A percentile compares a stretch with the other conserved stretches of the same genome.
Evolutionary conservation across 2,888 invertebrate genomes (phyloP).

Genomic region (Malthinus seriepunctatus): DNA sequence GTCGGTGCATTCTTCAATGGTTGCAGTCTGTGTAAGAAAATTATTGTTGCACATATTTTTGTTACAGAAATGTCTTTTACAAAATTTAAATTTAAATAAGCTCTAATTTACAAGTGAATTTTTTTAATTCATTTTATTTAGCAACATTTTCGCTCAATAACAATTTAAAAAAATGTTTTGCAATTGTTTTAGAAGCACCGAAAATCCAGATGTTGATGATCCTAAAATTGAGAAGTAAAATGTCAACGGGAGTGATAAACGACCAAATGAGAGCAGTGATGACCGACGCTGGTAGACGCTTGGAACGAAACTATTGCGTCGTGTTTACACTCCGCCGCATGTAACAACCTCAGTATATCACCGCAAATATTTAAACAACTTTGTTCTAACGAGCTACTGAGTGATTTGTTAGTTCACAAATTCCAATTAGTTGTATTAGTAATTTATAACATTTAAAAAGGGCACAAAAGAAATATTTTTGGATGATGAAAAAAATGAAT

Average conservation of each 20-base stretch:
- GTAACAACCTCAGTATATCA: conserved; percentile 32
- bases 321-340: conserved; percentile 33
- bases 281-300: conserved; percentile 28
- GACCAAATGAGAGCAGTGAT: conserved; percentile 21
- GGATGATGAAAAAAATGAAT: conserved; percentile 13
- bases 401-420: conserved; percentile 38
- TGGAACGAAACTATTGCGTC: conserved; percentile 20
- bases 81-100: no score
- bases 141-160: no score
- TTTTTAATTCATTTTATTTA: no score
- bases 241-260: conserved; percentile 21
- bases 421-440: conserved; percentile 30
- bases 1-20: no score
- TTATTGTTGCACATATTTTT: no score
- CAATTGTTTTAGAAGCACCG: no score
- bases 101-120: no score
- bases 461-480: neutral
- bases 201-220: no score
- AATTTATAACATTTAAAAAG: conserved; percentile 17
- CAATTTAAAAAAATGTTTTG: no score
- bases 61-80: no score
- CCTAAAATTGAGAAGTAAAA: neutral
- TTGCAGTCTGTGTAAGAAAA: no score
- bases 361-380: conserved; percentile 34
- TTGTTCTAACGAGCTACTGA: conserved; percentile 36